A percentile compares a stretch with the other conserved stretches of the same genome.
Conservation (phyloP, 2,888 invertebrate genomes). For the Hydrotaea cyrtoneurina region DNA sequence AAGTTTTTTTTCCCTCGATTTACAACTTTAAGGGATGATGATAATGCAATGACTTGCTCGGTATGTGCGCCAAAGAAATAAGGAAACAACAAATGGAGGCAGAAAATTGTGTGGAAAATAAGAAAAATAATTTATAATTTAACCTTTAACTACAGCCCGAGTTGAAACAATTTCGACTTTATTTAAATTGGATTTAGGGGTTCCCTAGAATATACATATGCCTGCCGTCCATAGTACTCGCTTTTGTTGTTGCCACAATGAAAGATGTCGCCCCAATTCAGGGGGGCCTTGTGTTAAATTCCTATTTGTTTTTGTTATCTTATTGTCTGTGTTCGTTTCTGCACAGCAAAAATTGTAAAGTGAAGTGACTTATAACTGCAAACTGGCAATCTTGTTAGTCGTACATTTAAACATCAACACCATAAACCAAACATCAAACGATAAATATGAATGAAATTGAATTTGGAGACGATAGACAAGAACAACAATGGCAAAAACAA, state of each 20-base stretch:
- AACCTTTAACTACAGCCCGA: slow-evolving; percentile 38
- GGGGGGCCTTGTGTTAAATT: slow-evolving; percentile 32
- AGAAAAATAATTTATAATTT: slow-evolving; percentile 35
- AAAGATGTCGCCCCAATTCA: neutral
- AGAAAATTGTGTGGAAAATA: slow-evolving; percentile 19
- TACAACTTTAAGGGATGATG: slow-evolving; percentile 62
- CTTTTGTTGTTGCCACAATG: neutral
- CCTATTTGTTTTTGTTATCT: neutral
- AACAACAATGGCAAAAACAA: too few species aligned
- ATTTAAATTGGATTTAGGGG: slow-evolving; percentile 49
- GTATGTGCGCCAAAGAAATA: slow-evolving; percentile 30
- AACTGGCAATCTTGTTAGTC: neutral
- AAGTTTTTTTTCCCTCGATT: slow-evolving; percentile 42
- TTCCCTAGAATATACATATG: neutral
- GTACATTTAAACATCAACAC: slow-evolving; percentile 5
- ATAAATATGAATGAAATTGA: slow-evolving; percentile 29
- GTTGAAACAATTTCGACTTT: slow-evolving; percentile 4
- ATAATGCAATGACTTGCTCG: slow-evolving; percentile 51
- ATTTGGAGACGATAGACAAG: neutral
- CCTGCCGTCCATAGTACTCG: neutral
- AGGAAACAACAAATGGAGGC: slow-evolving; percentile 10
- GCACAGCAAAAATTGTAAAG: neutral
- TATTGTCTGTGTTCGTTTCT: neutral
- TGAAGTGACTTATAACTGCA: neutral
- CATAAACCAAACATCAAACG: slow-evolving; percentile 37